Evolutionary conservation across 2,888 invertebrate genomes (phyloP).

Genomic region (Ptychoptera albimana): DNA sequence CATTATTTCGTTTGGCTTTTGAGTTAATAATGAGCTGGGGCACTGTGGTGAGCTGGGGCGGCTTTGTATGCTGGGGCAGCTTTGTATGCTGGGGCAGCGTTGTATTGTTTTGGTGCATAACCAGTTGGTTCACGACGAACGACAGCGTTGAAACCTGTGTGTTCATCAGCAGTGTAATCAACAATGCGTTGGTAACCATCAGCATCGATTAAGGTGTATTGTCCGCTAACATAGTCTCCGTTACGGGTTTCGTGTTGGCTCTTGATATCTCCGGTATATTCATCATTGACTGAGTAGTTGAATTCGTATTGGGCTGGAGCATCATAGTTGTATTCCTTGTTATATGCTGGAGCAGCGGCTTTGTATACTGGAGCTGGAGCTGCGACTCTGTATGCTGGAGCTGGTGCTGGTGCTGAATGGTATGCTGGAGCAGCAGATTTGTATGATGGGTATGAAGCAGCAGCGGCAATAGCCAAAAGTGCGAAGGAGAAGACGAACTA

Average conservation of each 20-base stretch:
- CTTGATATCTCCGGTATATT: slow-evolving; percentile 36
- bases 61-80: slow-evolving; percentile 14
- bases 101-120: slow-evolving; percentile 11
- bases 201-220: slow-evolving; percentile 35
- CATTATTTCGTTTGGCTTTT: too few species aligned
- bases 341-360: slow-evolving; percentile 8
- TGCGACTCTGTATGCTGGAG: background rate
- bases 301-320: slow-evolving; percentile 35
- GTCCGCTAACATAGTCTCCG: slow-evolving; percentile 36
- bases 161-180: slow-evolving; percentile 37
- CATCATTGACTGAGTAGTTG: slow-evolving; percentile 33
- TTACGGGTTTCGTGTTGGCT: slow-evolving; percentile 35
- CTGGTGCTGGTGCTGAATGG: slow-evolving; percentile 4
- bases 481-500: slow-evolving; percentile 22
- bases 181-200: slow-evolving; percentile 37
- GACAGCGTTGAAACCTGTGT: slow-evolving; percentile 38
- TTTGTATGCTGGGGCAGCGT: slow-evolving; percentile 16
- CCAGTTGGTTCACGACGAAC: slow-evolving; percentile 33
- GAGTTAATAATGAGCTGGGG: too few species aligned
- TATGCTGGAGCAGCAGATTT: slow-evolving; percentile 12
- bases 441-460: slow-evolving; percentile 11
- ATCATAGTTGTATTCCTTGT: slow-evolving; percentile 15
- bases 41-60: too few species aligned
- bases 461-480: slow-evolving; percentile 14
- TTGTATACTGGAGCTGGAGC: slow-evolving; percentile 15